phyloP scores from a whole-genome alignment of 2,888 invertebrate genomes.

The Brachynemurus nebulosus region DNA sequence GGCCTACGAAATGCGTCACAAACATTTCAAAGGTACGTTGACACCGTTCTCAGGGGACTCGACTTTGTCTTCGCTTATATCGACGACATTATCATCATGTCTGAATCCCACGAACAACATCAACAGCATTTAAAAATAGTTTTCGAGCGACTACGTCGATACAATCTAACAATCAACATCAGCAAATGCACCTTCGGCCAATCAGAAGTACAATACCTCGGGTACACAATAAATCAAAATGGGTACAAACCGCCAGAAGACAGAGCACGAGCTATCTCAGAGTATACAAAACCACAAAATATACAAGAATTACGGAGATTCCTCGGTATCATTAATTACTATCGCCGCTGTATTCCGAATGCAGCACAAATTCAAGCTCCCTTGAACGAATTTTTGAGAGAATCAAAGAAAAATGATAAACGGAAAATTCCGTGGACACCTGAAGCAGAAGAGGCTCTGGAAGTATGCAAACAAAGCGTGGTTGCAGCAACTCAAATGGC shows the following conservation, averaged over 20 bases:
- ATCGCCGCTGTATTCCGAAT: neutral
- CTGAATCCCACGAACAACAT: slow-evolving; percentile 14
- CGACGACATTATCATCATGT: slow-evolving; percentile 14
- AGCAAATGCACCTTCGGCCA: neutral
- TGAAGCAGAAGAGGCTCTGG: neutral
- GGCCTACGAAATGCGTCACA: neutral
- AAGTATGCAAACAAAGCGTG: neutral
- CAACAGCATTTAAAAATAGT: slow-evolving; percentile 13
- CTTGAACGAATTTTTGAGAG: neutral
- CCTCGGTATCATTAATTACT: neutral
- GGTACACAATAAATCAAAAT: neutral
- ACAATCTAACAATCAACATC: neutral
- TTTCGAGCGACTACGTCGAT: neutral
- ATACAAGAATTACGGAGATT: neutral
- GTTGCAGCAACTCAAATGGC: neutral
- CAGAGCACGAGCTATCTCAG: neutral
- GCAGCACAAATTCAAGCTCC: neutral
- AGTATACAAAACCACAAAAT: neutral
- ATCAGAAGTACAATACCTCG: neutral
- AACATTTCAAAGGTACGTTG: neutral
- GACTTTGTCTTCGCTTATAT: neutral
- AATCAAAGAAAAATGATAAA: neutral
- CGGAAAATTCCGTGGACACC: neutral
- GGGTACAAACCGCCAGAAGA: neutral
- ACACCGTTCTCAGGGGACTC: neutral